Evolutionary conservation across 2,797 vertebrate species (phyloP).

Genomic region (Sebastes taczanowskii): DNA sequence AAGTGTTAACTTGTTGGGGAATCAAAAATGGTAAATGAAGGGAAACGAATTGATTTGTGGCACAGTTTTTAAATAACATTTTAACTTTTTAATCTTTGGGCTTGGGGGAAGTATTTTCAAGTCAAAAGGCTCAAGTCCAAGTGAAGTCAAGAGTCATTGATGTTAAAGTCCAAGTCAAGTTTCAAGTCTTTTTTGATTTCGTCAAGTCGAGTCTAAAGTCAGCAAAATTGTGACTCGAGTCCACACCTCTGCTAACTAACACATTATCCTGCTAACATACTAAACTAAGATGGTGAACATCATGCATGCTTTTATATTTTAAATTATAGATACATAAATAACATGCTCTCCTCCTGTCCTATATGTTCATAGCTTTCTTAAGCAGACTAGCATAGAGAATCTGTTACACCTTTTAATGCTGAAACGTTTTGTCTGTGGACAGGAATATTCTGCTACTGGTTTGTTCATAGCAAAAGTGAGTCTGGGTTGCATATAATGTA

Average conservation of each 20-base stretch:
- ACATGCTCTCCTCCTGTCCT: neutral
- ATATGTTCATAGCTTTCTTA: neutral
- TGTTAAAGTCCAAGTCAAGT: no score
- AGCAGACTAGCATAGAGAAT: neutral
- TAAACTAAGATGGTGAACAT: neutral
- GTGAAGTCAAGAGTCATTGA: no score
- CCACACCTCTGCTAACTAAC: no score
- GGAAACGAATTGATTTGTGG: fast-evolving
- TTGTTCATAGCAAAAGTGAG: neutral
- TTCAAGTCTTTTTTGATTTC: no score
- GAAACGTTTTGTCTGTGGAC: neutral
- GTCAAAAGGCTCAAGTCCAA: no score
- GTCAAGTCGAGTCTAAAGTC: no score
- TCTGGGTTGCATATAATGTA: neutral
- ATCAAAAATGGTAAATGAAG: no score
- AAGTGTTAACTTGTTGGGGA: no score
- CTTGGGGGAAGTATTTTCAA: no score
- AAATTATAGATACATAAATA: neutral
- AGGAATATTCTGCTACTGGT: neutral
- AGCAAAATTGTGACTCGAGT: no score
- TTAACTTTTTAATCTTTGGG: no score
- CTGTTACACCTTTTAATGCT: neutral
- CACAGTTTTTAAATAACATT: no score
- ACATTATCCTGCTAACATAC: neutral
- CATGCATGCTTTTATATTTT: neutral